A percentile compares a stretch with the other conserved stretches of the same genome.
Conservation (phyloP, 2,113 vertebrate species). For the Struthio camelus region DNA sequence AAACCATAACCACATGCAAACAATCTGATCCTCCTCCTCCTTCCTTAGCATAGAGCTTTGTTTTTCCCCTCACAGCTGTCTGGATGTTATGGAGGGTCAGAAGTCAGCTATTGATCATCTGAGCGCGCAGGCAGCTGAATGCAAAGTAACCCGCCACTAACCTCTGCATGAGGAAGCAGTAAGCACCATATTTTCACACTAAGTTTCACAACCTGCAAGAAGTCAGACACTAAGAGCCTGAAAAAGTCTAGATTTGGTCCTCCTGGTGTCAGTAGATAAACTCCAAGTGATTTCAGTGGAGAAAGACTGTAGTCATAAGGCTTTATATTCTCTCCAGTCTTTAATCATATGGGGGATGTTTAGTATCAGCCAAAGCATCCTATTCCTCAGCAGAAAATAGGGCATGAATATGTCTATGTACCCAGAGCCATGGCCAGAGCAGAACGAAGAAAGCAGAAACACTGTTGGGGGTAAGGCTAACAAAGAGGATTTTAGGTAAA, state of each 20-base stretch:
- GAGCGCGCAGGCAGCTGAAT: neutral
- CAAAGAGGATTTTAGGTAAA: neutral
- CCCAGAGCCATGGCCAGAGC: neutral
- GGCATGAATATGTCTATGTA: neutral
- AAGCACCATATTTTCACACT: neutral
- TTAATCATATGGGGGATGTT: neutral
- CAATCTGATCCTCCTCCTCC: slow-evolving; percentile 41
- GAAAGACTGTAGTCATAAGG: neutral
- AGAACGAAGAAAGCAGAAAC: neutral
- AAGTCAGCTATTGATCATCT: neutral
- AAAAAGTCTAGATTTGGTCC: neutral
- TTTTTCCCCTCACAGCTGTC: slow-evolving; percentile 9
- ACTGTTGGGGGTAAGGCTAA: neutral
- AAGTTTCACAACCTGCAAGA: neutral
- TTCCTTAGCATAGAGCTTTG: neutral
- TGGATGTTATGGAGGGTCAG: neutral
- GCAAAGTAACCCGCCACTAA: neutral
- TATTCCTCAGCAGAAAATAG: neutral
- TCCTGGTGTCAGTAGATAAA: neutral
- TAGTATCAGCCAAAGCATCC: neutral
- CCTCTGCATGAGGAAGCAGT: neutral
- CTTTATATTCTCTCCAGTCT: neutral
- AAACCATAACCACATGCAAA: slow-evolving; percentile 59
- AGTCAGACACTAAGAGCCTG: neutral
- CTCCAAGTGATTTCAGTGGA: neutral